Conservation (phyloP, 2,797 vertebrate species). For the Cyprinodon diabolis region DNA sequence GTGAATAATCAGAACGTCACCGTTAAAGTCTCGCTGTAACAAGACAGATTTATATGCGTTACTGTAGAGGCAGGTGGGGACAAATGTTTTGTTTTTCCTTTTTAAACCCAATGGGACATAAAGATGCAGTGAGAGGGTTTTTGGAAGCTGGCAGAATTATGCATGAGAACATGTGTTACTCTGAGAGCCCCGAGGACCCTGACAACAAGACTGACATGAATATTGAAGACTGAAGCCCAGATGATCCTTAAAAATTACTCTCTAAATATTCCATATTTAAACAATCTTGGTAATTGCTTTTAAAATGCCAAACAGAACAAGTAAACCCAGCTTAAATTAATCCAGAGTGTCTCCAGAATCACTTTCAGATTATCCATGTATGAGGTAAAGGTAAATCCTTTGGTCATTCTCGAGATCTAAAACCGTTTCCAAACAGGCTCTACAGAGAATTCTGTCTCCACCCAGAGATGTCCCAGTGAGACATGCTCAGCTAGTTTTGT, state of each 20-base stretch:
- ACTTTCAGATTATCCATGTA: background rate
- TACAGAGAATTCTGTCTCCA: too few relatives aligned
- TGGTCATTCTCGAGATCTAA: too few relatives aligned
- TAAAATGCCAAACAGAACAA: background rate
- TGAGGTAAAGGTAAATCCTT: background rate
- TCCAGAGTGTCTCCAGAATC: too few relatives aligned
- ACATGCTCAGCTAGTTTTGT: too few relatives aligned
- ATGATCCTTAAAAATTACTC: background rate
- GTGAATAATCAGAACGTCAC: slow-evolving; percentile 8
- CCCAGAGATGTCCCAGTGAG: too few relatives aligned
- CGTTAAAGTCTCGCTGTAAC: background rate
- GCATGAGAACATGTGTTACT: slow-evolving; percentile 54
- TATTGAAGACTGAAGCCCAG: slow-evolving; percentile 5
- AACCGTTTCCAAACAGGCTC: too few relatives aligned
- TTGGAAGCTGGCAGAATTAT: slow-evolving; percentile 46
- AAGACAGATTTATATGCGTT: slow-evolving; percentile 15
- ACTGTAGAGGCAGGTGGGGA: slow-evolving; percentile 29
- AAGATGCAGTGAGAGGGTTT: slow-evolving; percentile 27
- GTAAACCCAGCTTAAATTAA: too few relatives aligned
- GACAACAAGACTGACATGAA: slow-evolving; percentile 29
- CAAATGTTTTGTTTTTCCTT: slow-evolving; percentile 36
- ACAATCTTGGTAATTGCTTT: background rate
- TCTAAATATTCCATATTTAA: slow-evolving; percentile 1
- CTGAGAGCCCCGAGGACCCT: slow-evolving; percentile 41
- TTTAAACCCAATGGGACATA: slow-evolving; percentile 29